A percentile compares a stretch with the other conserved stretches of the same genome.
phyloP scores from a whole-genome alignment of 2,797 vertebrate species.

The Brachymystax lenok region DNA sequence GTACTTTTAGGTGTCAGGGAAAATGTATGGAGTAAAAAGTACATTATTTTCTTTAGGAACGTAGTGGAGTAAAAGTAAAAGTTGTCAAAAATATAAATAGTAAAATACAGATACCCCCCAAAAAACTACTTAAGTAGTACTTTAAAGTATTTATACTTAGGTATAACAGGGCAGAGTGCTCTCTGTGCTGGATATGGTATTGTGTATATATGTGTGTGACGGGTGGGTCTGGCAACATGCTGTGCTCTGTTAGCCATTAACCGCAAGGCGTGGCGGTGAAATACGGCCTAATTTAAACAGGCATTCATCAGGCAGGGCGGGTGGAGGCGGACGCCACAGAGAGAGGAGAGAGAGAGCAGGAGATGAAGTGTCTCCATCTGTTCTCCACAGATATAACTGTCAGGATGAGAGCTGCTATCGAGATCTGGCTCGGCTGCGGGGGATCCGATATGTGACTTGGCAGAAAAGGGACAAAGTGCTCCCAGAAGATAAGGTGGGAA shows the following conservation, averaged over 20 bases:
- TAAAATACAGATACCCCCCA: too few species aligned
- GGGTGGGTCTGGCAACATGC: not conserved
- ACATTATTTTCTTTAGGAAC: too few species aligned
- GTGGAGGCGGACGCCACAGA: conserved; percentile 17
- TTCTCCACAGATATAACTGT: conserved; percentile 90
- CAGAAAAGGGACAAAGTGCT: conserved; percentile 88
- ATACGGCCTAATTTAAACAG: conserved; percentile 69
- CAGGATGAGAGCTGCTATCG: conserved; percentile 95
- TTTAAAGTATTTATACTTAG: not conserved
- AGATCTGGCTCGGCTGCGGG: conserved; percentile 93
- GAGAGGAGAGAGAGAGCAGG: conserved; percentile 18
- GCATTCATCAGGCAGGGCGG: conserved; percentile 57
- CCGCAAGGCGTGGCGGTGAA: conserved; percentile 56
- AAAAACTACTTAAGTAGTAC: too few species aligned
- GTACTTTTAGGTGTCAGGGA: too few species aligned
- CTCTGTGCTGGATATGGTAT: not conserved
- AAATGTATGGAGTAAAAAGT: too few species aligned
- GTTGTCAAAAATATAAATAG: too few species aligned
- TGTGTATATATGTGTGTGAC: conserved; percentile 6
- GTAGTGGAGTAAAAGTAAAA: too few species aligned
- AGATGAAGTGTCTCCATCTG: conserved; percentile 67
- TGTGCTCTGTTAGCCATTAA: conserved; percentile 32
- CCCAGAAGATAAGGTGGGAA: conserved; percentile 90
- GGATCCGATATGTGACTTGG: conserved; percentile 93
- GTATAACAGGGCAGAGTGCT: not conserved